Conservation (phyloP, 1,140 invertebrate species). For the Eriocheir sinensis region DNA sequence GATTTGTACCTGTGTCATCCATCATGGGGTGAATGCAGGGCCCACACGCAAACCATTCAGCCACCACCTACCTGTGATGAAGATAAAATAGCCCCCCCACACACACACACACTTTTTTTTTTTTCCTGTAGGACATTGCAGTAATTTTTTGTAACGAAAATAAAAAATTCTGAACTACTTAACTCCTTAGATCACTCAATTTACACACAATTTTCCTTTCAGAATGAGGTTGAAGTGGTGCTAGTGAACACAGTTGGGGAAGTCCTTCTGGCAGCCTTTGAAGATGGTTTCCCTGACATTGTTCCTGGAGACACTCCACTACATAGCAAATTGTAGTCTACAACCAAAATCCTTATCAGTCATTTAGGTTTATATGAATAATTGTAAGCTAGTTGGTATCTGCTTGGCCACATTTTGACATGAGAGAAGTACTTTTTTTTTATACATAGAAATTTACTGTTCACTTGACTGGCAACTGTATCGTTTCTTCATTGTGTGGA, state of each 20-base stretch:
- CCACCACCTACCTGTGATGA: too few species aligned
- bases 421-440: too few species aligned
- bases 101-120: too few species aligned
- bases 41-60: too few species aligned
- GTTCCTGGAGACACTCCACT: constrained; percentile 3
- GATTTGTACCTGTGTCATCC: too few species aligned
- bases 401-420: too few species aligned
- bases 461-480: too few species aligned
- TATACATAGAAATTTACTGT: too few species aligned
- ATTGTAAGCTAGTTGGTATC: too few species aligned
- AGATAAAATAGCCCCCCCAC: too few species aligned
- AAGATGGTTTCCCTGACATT: constrained; percentile 61
- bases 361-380: background rate
- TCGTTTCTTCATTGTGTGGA: too few species aligned
- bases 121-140: background rate
- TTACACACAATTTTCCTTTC: background rate
- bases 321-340: constrained; percentile 29
- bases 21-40: too few species aligned
- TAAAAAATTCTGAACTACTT: background rate
- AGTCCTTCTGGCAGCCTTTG: constrained; percentile 70
- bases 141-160: background rate
- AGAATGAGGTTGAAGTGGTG: constrained; percentile 75
- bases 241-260: constrained; percentile 73
- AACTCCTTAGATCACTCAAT: background rate
- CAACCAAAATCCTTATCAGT: background rate